Conservation (phyloP, 1,140 invertebrate genomes). For the Globodera ellingtonae region DNA sequence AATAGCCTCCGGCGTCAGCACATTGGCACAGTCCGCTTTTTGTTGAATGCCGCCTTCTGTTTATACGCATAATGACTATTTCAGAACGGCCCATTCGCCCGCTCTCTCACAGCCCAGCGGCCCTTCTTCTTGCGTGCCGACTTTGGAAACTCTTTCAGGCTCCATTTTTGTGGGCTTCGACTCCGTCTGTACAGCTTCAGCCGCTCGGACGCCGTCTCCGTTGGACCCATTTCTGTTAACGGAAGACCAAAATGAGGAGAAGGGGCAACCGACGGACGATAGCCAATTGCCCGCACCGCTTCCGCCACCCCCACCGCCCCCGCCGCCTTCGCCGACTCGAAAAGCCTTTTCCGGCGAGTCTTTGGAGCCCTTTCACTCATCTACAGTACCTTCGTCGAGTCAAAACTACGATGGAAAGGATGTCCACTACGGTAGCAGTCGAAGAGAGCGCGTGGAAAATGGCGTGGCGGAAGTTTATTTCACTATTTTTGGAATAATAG, state of each 20-base stretch:
- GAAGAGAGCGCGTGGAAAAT: background rate
- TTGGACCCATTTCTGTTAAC: background rate
- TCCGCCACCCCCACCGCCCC: background rate
- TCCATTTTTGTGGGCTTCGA: conserved; percentile 19
- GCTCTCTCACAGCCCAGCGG: background rate
- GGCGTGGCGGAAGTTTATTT: background rate
- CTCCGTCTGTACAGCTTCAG: background rate
- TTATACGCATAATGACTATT: background rate
- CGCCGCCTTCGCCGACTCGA: background rate
- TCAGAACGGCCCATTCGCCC: background rate
- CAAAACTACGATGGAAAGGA: background rate
- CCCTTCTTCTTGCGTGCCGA: conserved; percentile 17
- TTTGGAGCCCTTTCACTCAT: background rate
- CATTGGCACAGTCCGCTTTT: background rate
- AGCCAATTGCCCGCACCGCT: background rate
- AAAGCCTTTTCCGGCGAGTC: background rate
- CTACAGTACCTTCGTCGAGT: background rate
- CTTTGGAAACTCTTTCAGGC: background rate
- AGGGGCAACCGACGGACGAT: conserved; percentile 7
- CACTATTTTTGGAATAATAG: background rate
- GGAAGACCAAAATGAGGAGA: conserved; percentile 1
- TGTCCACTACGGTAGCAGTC: background rate
- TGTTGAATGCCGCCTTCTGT: background rate
- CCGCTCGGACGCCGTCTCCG: background rate
- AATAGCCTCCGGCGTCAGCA: conserved; percentile 6